These are phyloP conservation scores for Oeneis ivallda DNA, from an alignment of 2,888 invertebrate genomes.

Conservation along the genomic window DNA sequence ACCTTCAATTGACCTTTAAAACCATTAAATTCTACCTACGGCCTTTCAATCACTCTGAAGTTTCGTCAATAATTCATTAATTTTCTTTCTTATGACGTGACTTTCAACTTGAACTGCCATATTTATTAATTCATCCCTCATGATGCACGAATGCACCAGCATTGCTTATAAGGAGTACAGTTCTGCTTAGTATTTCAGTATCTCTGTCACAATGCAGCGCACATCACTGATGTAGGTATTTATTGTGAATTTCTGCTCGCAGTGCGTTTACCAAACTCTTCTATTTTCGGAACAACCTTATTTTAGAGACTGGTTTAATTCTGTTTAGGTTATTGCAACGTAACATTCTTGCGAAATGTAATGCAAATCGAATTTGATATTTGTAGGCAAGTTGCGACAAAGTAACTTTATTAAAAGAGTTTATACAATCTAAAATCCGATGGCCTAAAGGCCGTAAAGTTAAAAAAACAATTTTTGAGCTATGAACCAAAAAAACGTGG, in stretches of 20 bases:
- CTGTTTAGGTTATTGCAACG: conserved; percentile 43
- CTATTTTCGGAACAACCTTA: conserved; percentile 63
- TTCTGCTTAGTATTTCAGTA: not conserved
- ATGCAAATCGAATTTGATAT: not conserved
- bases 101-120: not conserved
- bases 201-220: not conserved
- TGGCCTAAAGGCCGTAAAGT: too few relatives aligned
- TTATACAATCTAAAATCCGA: too few relatives aligned
- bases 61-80: not conserved
- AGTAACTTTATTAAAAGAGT: not conserved
- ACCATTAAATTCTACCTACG: too few relatives aligned
- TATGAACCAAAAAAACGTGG: too few relatives aligned
- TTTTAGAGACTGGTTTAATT: conserved; percentile 56
- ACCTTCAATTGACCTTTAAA: not conserved
- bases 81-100: not conserved
- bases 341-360: conserved; percentile 9
- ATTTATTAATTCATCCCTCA: not conserved
- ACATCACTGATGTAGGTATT: not conserved
- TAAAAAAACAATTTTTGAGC: too few relatives aligned
- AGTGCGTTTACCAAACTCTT: conserved; percentile 51
- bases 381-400: not conserved
- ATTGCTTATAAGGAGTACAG: not conserved
- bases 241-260: conserved; percentile 49
- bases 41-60: not conserved
- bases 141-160: not conserved